Evolutionary conservation across 2,888 invertebrate species (phyloP).

Genomic region (Ectobius pallidus): DNA sequence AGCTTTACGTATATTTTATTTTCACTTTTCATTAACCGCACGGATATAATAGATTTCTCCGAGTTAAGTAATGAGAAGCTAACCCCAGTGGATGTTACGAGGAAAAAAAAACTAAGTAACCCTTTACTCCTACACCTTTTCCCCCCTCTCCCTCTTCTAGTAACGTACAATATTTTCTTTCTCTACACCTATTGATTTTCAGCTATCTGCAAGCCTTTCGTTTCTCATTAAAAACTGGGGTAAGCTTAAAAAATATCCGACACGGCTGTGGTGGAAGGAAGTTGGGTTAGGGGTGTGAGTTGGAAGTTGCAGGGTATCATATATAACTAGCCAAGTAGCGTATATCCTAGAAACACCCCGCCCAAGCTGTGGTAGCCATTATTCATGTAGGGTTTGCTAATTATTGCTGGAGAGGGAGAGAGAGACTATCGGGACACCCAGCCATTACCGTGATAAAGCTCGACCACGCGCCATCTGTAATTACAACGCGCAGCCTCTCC

Average conservation of each 20-base stretch:
- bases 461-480: conserved; percentile 30
- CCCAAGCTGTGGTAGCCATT: conserved; percentile 14
- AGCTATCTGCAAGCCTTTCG: not conserved
- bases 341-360: conserved; percentile 7
- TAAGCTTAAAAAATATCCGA: not conserved
- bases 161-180: not conserved
- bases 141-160: too few species aligned
- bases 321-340: conserved; percentile 15
- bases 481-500: not conserved
- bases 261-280: not conserved
- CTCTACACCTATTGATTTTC: not conserved
- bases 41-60: too few species aligned
- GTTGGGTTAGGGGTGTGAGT: not conserved
- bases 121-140: too few species aligned
- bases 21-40: too few species aligned
- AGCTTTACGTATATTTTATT: too few species aligned
- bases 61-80: too few species aligned
- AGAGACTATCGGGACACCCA: conserved; percentile 8
- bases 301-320: not conserved
- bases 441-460: conserved; percentile 29
- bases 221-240: conserved; percentile 8
- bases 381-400: conserved; percentile 27
- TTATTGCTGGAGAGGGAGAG: conserved; percentile 1
- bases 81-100: too few species aligned
- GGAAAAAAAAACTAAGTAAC: too few species aligned